Conservation (phyloP, 2,797 vertebrate genomes). For the Gouania willdenowi region DNA sequence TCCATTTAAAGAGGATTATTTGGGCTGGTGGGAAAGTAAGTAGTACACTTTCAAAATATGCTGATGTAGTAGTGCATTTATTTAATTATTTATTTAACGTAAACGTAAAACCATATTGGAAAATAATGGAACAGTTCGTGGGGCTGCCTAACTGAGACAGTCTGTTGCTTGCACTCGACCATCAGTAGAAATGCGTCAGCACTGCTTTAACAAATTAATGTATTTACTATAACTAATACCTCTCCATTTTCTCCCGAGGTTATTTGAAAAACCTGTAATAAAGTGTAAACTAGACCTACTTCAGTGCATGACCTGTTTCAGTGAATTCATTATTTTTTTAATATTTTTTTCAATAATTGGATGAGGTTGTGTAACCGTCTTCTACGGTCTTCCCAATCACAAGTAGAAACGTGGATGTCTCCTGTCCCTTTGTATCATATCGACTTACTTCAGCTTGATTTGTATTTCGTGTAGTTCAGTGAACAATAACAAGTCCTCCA, state of each 20-base stretch:
- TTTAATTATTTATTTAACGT: too few species aligned
- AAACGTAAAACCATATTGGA: too few species aligned
- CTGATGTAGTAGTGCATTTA: too few species aligned
- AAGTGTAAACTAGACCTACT: conserved; percentile 21
- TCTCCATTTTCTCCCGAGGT: conserved; percentile 2
- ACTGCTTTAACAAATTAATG: too few species aligned
- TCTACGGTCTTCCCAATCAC: conserved; percentile 9
- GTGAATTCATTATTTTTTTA: conserved; percentile 27
- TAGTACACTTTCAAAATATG: too few species aligned
- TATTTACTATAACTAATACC: conserved; percentile 12
- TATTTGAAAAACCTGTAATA: conserved; percentile 1
- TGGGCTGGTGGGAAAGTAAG: too few species aligned
- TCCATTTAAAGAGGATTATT: too few species aligned
- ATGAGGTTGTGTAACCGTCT: conserved; percentile 8
- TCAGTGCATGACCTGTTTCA: conserved; percentile 4
- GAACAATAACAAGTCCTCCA: conserved; percentile 14
- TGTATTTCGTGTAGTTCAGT: conserved; percentile 22
- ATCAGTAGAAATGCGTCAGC: too few species aligned
- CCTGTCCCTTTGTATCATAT: conserved; percentile 7
- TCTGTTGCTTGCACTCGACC: too few species aligned
- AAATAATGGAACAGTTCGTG: too few species aligned
- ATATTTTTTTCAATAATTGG: too few species aligned
- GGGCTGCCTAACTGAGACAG: too few species aligned
- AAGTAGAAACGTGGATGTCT: conserved; percentile 15
- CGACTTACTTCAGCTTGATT: conserved; percentile 13